A percentile compares a stretch with the other conserved stretches of the same genome.
phyloP scores from a whole-genome alignment of 2,797 vertebrate genomes.

The Lutjanus argentimaculatus region DNA sequence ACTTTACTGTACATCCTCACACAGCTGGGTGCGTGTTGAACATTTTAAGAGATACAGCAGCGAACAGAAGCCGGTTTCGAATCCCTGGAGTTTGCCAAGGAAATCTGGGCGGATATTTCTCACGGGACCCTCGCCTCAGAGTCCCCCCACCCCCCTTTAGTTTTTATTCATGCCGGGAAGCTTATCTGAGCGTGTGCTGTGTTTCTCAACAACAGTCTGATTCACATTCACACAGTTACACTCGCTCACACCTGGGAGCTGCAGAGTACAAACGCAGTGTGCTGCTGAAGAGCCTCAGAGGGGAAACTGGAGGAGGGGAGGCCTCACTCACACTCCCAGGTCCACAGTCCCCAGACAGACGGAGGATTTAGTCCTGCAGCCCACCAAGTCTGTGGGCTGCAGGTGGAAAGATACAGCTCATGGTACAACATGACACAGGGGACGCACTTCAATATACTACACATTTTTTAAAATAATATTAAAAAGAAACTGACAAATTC shows the following conservation, averaged over 20 bases:
- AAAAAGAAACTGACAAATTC: too few species aligned
- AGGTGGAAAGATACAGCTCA: background rate
- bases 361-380: background rate
- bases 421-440: accelerated
- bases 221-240: conserved; percentile 62
- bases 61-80: conserved; percentile 18
- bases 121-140: conserved; percentile 20
- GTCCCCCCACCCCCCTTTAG: conserved; percentile 9
- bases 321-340: conserved; percentile 8
- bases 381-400: background rate
- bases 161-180: conserved; percentile 48
- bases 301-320: conserved; percentile 29
- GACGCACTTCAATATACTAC: background rate
- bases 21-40: conserved; percentile 20
- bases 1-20: background rate
- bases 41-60: conserved; percentile 18
- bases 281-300: conserved; percentile 35
- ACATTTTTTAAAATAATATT: too few species aligned
- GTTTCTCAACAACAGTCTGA: conserved; percentile 55
- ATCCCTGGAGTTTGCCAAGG: conserved; percentile 37
- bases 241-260: conserved; percentile 58
- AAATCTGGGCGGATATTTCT: conserved; percentile 42
- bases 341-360: background rate
- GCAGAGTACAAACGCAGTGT: conserved; percentile 47
- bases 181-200: conserved; percentile 48